A percentile compares a stretch with the other conserved stretches of the same genome.
Conservation (phyloP, 2,113 vertebrate genomes). For the Peromyscus polionotus region DNA sequence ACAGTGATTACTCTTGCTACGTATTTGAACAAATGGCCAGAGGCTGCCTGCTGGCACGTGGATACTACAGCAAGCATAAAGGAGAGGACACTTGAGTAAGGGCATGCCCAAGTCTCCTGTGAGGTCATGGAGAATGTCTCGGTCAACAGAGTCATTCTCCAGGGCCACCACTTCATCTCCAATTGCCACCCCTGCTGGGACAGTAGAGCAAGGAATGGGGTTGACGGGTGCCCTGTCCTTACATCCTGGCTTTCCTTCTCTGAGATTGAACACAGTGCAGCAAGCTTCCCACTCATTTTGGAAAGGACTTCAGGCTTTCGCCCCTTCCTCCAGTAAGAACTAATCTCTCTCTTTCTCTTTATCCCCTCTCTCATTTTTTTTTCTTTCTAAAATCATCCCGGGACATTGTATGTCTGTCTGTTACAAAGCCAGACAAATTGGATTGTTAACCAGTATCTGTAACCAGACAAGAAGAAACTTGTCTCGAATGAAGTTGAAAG, state of each 20-base stretch:
- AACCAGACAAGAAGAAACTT: conserved; percentile 53
- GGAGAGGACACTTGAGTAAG: neutral
- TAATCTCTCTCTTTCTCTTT: neutral
- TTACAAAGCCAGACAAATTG: conserved; percentile 9
- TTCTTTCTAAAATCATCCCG: neutral
- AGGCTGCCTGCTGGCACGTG: too few species aligned
- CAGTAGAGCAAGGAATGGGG: neutral
- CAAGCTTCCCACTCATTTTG: neutral
- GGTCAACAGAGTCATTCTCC: neutral
- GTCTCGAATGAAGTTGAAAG: neutral
- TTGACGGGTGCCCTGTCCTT: fast-evolving
- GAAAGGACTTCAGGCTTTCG: neutral
- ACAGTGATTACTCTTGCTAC: neutral
- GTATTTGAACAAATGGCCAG: too few species aligned
- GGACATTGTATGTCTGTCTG: neutral
- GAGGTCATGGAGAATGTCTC: neutral
- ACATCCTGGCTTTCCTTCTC: neutral
- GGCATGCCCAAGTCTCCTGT: too few species aligned
- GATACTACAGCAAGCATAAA: neutral
- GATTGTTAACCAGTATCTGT: neutral
- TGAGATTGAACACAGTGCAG: neutral
- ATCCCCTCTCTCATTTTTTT: neutral
- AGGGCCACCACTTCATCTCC: neutral
- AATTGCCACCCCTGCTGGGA: too few species aligned
- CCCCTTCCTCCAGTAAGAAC: neutral